These are phyloP conservation scores for Caretta caretta DNA, from an alignment of 2,113 vertebrate species.

Conservation along the genomic window DNA sequence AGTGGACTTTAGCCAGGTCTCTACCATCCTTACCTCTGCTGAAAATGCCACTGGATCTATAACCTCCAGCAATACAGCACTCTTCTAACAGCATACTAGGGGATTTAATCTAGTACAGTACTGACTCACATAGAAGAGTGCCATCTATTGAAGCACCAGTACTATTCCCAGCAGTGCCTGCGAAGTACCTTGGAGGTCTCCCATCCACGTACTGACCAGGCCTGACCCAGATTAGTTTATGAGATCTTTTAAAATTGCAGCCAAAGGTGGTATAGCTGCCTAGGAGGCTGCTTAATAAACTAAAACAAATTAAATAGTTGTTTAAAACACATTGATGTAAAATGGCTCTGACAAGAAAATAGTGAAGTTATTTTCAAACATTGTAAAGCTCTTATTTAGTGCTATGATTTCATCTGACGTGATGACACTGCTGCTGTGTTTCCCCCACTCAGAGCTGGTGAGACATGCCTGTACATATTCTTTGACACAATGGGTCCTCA, in stretches of 20 bases:
- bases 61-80: background rate
- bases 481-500: background rate
- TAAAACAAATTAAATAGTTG: background rate
- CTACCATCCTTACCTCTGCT: background rate
- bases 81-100: background rate
- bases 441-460: background rate
- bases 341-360: background rate
- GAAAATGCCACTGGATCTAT: background rate
- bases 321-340: background rate
- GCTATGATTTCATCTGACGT: background rate
- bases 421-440: background rate
- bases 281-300: background rate
- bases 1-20: background rate
- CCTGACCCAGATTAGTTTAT: background rate
- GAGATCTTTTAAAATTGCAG: background rate
- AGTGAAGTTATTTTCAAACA: background rate
- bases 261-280: background rate
- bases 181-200: background rate
- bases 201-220: background rate
- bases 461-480: rapidly evolving
- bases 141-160: background rate
- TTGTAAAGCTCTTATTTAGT: background rate
- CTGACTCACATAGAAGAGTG: background rate
- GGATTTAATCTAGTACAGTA: background rate
- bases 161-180: background rate